These are phyloP conservation scores for human (Homo sapiens) DNA, from an alignment of 2,113 vertebrate species.

Conservation along the genomic window GRCh38 chr1:25020501-25021000, in stretches of 20 bases:
- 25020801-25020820: not conserved
- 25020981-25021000: not conserved
- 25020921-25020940: fast-evolving
- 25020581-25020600: not conserved
- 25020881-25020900: not conserved
- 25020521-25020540: not conserved
- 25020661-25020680: not conserved
- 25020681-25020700: not conserved
- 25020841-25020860: not conserved
- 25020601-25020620: not conserved
- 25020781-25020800: not conserved
- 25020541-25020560: not conserved
- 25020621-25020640: fast-evolving
- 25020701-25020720: not conserved
- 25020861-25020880: not conserved
- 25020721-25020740: no score
- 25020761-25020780: not conserved
- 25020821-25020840: not conserved
- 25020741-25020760: not conserved
- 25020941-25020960: not conserved
- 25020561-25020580: not conserved
- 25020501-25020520: not conserved
- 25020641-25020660: not conserved
- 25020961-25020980: not conserved
- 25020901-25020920: not conserved